Percentiles rank a stretch among this genome's conserved stretches.
phyloP scores from a whole-genome alignment of 2,888 invertebrate species.

The Cheiracanthium punctorium region DNA sequence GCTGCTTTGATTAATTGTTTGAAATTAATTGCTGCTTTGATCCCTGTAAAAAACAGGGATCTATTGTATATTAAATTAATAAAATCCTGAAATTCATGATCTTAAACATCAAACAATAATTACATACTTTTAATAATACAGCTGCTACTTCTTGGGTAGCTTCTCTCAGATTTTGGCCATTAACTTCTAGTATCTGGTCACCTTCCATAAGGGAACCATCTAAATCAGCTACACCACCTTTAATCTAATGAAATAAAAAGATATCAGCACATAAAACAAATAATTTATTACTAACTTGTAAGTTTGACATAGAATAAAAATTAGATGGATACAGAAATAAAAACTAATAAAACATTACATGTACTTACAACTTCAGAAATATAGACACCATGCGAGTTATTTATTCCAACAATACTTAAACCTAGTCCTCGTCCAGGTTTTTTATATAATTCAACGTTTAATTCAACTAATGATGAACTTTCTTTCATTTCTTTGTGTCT shows the following conservation, averaged over 20 bases:
- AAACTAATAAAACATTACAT: too few relatives aligned
- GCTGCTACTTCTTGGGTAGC: conserved; percentile 88
- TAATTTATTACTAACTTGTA: too few relatives aligned
- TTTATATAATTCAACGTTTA: conserved; percentile 89
- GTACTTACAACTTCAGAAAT: conserved; percentile 87
- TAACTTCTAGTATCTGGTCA: conserved; percentile 91
- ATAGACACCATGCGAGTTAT: conserved; percentile 86
- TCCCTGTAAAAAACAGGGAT: too few relatives aligned
- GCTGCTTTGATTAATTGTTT: too few relatives aligned
- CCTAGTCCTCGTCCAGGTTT: conserved; percentile 90
- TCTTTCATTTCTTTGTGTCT: conserved; percentile 77
- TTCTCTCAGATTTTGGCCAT: conserved; percentile 87
- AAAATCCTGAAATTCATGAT: too few relatives aligned
- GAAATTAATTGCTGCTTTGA: too few relatives aligned
- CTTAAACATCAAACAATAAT: too few relatives aligned
- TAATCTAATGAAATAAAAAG: conserved; percentile 76
- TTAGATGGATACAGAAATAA: too few relatives aligned
- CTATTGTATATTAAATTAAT: too few relatives aligned
- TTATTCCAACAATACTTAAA: conserved; percentile 87
- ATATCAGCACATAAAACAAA: neutral
- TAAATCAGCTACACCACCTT: conserved; percentile 87
- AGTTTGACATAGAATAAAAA: too few relatives aligned
- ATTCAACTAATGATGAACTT: conserved; percentile 81
- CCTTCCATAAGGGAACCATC: conserved; percentile 94
- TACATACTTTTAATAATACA: conserved; percentile 84